A percentile compares a stretch with the other conserved stretches of the same genome.
These are phyloP conservation scores for Himalopsyche kuldschensis DNA, from an alignment of 2,888 invertebrate genomes.

Conservation along the genomic window DNA sequence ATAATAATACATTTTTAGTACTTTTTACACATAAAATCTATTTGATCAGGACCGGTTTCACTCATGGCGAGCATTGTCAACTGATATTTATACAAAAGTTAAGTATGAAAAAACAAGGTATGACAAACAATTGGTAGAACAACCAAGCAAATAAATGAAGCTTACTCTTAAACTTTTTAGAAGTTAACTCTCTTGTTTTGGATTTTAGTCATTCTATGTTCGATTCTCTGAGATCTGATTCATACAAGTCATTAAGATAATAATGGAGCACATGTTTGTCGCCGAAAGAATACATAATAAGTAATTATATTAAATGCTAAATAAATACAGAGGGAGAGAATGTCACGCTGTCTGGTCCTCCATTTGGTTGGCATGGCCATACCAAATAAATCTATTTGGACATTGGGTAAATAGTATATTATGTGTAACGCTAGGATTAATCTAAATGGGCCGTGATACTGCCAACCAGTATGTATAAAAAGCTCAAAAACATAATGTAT, in stretches of 20 bases:
- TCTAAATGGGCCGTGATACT: slow-evolving; percentile 31
- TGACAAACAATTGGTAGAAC: too few species aligned
- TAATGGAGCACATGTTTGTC: background rate
- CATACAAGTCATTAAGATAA: background rate
- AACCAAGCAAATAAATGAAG: too few species aligned
- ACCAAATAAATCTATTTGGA: slow-evolving; percentile 33
- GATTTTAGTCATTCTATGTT: background rate
- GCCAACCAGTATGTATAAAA: background rate
- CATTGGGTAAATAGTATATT: slow-evolving; percentile 23
- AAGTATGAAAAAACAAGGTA: too few species aligned
- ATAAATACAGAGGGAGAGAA: slow-evolving; percentile 15
- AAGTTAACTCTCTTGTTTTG: too few species aligned
- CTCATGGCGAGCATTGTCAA: too few species aligned
- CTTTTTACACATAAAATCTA: too few species aligned
- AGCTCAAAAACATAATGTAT: background rate
- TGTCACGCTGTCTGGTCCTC: slow-evolving; percentile 25
- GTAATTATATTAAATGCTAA: slow-evolving; percentile 20
- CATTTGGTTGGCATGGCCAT: slow-evolving; percentile 23
- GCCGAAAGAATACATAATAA: background rate
- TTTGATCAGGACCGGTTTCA: too few species aligned
- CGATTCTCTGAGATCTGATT: background rate
- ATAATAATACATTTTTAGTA: too few species aligned
- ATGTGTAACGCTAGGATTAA: slow-evolving; percentile 28
- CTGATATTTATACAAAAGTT: too few species aligned
- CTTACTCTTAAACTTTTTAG: too few species aligned